Evolutionary conservation across 2,113 vertebrate genomes (phyloP).

Genomic region (Pseudorasbora parva): DNA sequence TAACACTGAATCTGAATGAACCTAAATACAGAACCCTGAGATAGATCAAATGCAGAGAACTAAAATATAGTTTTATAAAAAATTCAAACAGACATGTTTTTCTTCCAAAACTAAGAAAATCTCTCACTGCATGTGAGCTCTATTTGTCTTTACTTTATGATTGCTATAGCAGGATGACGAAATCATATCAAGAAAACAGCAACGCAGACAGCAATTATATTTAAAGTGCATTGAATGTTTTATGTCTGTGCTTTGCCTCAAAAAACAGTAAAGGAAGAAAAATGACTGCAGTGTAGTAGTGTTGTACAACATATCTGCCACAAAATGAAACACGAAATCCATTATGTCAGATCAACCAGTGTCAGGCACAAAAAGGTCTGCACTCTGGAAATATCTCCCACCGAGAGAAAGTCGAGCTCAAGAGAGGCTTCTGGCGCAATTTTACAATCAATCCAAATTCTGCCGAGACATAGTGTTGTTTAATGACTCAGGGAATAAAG

Average conservation of each 20-base stretch:
- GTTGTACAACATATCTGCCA: background rate
- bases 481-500: slow-evolving; percentile 45
- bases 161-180: background rate
- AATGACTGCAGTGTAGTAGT: background rate
- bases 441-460: slow-evolving; percentile 49
- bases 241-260: background rate
- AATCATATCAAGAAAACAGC: background rate
- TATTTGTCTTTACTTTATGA: background rate
- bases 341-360: slow-evolving; percentile 18
- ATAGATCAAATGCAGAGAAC: too few species aligned
- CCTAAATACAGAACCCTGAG: too few species aligned
- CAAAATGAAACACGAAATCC: background rate
- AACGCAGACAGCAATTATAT: background rate
- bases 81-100: background rate
- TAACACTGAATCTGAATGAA: too few species aligned
- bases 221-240: background rate
- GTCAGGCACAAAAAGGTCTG: slow-evolving; percentile 1
- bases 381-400: slow-evolving; percentile 19
- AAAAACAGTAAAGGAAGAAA: background rate
- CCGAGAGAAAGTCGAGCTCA: background rate
- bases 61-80: too few species aligned
- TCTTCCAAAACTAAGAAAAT: background rate
- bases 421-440: slow-evolving; percentile 31
- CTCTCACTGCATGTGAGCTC: background rate
- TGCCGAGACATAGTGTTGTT: slow-evolving; percentile 43